Conservation (phyloP, 2,888 invertebrate species). For the Microctonus hyperodae region DNA sequence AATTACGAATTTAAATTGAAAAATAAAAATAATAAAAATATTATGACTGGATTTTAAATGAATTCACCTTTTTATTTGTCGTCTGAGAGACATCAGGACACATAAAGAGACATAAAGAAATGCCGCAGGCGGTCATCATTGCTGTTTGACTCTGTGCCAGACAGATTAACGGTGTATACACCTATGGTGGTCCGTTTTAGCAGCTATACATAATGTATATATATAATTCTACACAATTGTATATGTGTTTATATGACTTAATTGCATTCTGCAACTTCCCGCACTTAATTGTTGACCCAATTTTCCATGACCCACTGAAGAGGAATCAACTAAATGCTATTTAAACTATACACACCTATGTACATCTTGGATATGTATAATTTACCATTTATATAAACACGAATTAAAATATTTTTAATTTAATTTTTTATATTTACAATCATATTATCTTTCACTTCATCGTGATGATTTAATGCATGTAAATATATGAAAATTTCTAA, state of each 20-base stretch:
- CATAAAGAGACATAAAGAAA: conserved; percentile 24
- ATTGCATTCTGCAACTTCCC: neutral
- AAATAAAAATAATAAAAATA: too few relatives aligned
- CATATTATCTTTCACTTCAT: too few relatives aligned
- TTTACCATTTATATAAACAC: neutral
- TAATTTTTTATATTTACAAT: too few relatives aligned
- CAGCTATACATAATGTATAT: neutral
- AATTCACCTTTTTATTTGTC: conserved; percentile 5
- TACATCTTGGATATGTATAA: conserved; percentile 10
- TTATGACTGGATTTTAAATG: neutral
- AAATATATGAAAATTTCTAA: neutral
- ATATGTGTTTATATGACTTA: neutral
- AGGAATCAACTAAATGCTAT: conserved; percentile 15
- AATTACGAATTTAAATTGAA: too few relatives aligned
- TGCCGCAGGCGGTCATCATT: conserved; percentile 18
- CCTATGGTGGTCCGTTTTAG: neutral
- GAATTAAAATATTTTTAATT: neutral
- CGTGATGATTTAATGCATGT: neutral
- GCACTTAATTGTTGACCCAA: conserved; percentile 35
- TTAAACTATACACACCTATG: neutral
- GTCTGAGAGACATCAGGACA: neutral
- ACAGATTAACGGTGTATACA: conserved; percentile 18
- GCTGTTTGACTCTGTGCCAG: conserved; percentile 4
- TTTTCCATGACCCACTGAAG: conserved; percentile 44
- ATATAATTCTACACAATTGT: neutral